phyloP scores from a whole-genome alignment of 1,140 invertebrate genomes.

The Wiebesia pumilae region DNA sequence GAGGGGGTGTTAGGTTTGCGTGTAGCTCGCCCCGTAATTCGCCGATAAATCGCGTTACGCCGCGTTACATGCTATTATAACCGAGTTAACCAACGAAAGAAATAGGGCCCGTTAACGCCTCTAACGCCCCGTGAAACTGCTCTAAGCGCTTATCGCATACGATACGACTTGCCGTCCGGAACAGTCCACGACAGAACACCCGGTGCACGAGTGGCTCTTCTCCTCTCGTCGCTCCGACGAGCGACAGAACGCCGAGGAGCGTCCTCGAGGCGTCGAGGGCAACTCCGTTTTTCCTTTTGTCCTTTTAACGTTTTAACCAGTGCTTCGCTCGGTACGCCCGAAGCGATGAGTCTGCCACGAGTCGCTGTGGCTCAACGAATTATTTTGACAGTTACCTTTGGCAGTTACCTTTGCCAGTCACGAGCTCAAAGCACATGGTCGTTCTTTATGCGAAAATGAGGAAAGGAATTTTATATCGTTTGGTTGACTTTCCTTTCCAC shows the following conservation, averaged over 20 bases:
- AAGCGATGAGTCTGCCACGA: too few species aligned
- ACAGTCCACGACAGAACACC: too few species aligned
- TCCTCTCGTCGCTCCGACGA: background rate
- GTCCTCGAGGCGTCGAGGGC: too few species aligned
- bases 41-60: constrained; percentile 51
- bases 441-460: too few species aligned
- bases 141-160: background rate
- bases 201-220: background rate
- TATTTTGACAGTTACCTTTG: too few species aligned
- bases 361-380: too few species aligned
- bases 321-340: too few species aligned
- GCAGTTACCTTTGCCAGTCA: too few species aligned
- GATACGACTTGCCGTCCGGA: background rate
- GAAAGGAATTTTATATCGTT: too few species aligned
- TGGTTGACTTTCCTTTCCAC: too few species aligned
- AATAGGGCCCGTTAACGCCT: background rate
- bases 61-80: constrained; percentile 29
- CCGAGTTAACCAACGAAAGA: constrained; percentile 14
- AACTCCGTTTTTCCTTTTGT: background rate
- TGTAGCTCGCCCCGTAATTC: constrained; percentile 40
- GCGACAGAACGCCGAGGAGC: background rate
- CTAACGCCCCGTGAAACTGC: background rate
- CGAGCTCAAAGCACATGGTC: too few species aligned
- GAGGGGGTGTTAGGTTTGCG: background rate
- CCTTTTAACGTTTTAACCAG: too few species aligned